phyloP scores from a whole-genome alignment of 2,113 vertebrate species.

The Asarcornis scutulata region DNA sequence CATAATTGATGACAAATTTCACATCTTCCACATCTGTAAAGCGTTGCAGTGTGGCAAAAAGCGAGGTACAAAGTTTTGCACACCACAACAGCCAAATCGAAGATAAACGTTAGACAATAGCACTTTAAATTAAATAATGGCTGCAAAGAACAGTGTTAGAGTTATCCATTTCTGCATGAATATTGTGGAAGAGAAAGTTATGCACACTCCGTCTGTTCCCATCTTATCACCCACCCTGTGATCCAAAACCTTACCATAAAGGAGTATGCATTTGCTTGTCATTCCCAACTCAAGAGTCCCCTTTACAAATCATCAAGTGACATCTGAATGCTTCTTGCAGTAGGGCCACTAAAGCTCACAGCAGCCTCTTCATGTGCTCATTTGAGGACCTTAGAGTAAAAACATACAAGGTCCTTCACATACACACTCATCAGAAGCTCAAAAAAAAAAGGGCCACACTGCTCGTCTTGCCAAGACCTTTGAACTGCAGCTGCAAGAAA shows the following conservation, averaged over 20 bases:
- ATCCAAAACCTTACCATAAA: conserved; percentile 88
- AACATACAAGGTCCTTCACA: conserved; percentile 88
- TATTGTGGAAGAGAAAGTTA: conserved; percentile 84
- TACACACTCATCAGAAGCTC: conserved; percentile 92
- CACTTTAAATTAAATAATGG: conserved; percentile 78
- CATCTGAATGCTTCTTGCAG: conserved; percentile 99
- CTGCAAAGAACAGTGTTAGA: conserved; percentile 90
- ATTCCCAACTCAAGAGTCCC: conserved; percentile 93
- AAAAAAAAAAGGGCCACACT: conserved; percentile 95
- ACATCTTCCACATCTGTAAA: conserved; percentile 99
- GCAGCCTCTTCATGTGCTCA: conserved; percentile 95
- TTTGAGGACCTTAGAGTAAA: conserved; percentile 91
- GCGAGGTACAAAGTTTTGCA: conserved; percentile 94
- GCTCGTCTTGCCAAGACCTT: conserved; percentile 99
- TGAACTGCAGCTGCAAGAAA: conserved; percentile 90
- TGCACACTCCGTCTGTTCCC: conserved; percentile 84
- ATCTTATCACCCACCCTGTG: conserved; percentile 77
- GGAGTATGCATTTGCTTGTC: conserved; percentile 94
- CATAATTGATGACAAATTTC: conserved; percentile 99
- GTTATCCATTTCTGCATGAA: conserved; percentile 86
- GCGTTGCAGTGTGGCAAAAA: conserved; percentile 99
- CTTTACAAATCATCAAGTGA: conserved; percentile 99
- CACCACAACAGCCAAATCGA: conserved; percentile 99
- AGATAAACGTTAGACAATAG: conserved; percentile 92
- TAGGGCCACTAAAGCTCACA: conserved; percentile 96